phyloP scores from a whole-genome alignment of 1,140 invertebrate genomes.

The Nautilus pompilius region DNA sequence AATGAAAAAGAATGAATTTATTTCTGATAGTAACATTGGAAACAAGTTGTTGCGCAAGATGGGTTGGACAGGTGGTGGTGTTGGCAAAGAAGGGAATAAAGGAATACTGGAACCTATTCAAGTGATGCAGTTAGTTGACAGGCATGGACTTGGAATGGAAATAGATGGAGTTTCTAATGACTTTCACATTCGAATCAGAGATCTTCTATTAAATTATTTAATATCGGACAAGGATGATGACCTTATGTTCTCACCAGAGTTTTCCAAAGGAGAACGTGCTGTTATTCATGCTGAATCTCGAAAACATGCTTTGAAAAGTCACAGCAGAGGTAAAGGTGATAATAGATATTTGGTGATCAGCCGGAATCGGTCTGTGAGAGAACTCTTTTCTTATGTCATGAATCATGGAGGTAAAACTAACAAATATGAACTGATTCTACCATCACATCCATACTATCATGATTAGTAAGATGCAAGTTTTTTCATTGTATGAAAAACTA shows the following conservation, averaged over 20 bases:
- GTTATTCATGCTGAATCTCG: constrained; percentile 60
- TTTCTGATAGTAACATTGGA: constrained; percentile 62
- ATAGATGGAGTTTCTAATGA: constrained; percentile 26
- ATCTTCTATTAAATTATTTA: constrained; percentile 34
- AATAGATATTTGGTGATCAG: constrained; percentile 57
- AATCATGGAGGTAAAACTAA: constrained; percentile 46
- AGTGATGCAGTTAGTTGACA: constrained; percentile 33
- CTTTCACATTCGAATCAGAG: constrained; percentile 25
- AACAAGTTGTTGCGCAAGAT: constrained; percentile 73
- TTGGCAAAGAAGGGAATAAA: constrained; percentile 64
- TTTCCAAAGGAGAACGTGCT: constrained; percentile 69
- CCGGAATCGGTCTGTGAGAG: constrained; percentile 49
- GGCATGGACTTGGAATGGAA: constrained; percentile 37
- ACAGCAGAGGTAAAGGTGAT: constrained; percentile 60
- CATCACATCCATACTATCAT: constrained; percentile 9
- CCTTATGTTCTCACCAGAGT: constrained; percentile 68
- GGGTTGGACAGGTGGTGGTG: constrained; percentile 77
- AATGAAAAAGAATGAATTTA: constrained; percentile 49
- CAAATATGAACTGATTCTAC: constrained; percentile 54
- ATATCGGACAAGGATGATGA: constrained; percentile 52
- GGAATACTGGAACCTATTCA: constrained; percentile 67
- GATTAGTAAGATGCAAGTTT: neutral
- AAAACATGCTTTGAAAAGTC: constrained; percentile 59
- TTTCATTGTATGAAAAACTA: too few relatives aligned
- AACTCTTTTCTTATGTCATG: constrained; percentile 50